Base-by-base conservation (phyloP, 2,797 vertebrate species). In the Octomys mimax region DNA sequence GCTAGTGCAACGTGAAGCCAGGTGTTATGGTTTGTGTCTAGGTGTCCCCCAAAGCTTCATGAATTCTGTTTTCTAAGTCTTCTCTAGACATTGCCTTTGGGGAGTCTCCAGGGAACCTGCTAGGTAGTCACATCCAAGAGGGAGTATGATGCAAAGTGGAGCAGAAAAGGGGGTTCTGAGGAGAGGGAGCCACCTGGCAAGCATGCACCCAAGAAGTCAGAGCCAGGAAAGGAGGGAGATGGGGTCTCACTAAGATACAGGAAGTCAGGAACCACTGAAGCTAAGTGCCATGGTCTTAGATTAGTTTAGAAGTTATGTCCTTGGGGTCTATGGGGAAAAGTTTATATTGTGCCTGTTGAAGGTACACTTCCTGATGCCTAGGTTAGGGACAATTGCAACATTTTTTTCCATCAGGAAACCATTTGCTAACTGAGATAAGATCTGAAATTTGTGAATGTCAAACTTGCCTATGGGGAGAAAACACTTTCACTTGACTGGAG, bases 401-500 rank as follows among this genome's bases (percentile, higher is more conserved):
- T 61, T 61, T 95, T 88, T 95, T 83, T 64, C 80, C 42, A 78
- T 26, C 19, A 89, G 83, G 71, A 91, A 86, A 73, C 54, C 36
- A 71, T 86, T 94, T 87, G 42, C 61, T 86, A 71, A 14, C 28
- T 61, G 79, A 81, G 59, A 39, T 33, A 95, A 93, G 36, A 81
- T 80, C 46, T 54, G 88, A 92, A 83, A 78, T 87, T 85, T 85
- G 61, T 46, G 1, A 75, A 73, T 77, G 46, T 81, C 70, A 82
- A 89, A 64, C 42, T 28, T n/a, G 5, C 7, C 52, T 64, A 16
- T 57, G 26, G 39, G 42, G 39, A 91, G 62, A 85, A 96, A 62
- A 42, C 46, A 92, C 66, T 94, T 82, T 73, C 54, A 96, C 68
- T 86, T 42, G 75, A 87, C 21, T 33, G 7, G 96, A 92, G 61